A percentile compares a stretch with the other conserved stretches of the same genome.
Conservation (phyloP, 2,888 invertebrate genomes). For the Ptilodon capucinus region DNA sequence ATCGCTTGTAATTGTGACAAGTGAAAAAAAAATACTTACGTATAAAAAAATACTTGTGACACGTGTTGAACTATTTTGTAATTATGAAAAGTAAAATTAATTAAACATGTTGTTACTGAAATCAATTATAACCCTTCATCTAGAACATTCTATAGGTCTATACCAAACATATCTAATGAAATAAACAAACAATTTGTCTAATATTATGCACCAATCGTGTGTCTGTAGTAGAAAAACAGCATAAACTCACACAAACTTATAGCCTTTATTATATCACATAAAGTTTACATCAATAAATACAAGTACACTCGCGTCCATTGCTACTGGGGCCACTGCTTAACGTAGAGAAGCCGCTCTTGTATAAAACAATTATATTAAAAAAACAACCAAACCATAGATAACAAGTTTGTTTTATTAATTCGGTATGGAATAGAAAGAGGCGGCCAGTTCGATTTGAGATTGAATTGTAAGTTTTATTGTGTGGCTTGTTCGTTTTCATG, state of each 20-base stretch:
- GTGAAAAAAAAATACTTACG: no score
- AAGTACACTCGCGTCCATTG: conserved; percentile 48
- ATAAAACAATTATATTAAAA: conserved; percentile 34
- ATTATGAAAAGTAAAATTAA: no score
- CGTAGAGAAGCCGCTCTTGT: conserved; percentile 43
- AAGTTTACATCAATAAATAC: conserved; percentile 62
- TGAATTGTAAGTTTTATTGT: conserved; percentile 34
- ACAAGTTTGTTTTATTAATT: conserved; percentile 35
- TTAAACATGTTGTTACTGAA: no score
- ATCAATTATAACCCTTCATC: no score
- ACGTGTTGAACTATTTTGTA: no score
- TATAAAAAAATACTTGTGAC: no score
- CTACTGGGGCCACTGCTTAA: conserved; percentile 54
- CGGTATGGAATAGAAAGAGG: conserved; percentile 45
- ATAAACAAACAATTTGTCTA: neutral
- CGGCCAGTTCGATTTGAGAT: conserved; percentile 59
- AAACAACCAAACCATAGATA: conserved; percentile 34
- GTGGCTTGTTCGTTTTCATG: conserved; percentile 60
- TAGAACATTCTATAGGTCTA: no score
- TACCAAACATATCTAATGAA: no score
- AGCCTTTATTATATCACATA: conserved; percentile 73
- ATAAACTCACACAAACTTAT: conserved; percentile 57
- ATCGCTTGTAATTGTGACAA: no score
- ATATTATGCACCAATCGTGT: conserved; percentile 6
- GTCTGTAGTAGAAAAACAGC: conserved; percentile 41